These are phyloP conservation scores for Cheilosia impressa DNA, from an alignment of 2,888 invertebrate species.

Conservation along the genomic window DNA sequence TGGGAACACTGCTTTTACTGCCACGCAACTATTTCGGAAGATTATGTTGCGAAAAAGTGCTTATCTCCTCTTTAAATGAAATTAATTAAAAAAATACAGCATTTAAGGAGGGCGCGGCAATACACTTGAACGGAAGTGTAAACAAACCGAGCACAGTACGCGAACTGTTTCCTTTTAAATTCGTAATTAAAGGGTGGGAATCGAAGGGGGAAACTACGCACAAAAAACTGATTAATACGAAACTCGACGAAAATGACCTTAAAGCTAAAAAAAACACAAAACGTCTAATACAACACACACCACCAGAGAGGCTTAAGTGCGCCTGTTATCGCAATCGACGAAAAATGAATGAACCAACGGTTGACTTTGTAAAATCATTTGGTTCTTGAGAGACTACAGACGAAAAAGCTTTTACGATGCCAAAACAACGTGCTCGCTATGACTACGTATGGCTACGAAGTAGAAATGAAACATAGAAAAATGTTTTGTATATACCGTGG, in stretches of 20 bases:
- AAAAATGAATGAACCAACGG: conserved; percentile 72
- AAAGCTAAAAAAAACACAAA: conserved; percentile 4
- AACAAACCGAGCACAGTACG: conserved; percentile 22
- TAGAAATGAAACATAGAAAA: conserved; percentile 63
- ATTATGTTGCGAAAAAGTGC: conserved; percentile 11
- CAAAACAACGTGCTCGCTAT: conserved; percentile 60
- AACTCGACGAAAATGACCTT: conserved; percentile 49
- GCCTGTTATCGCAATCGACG: conserved; percentile 50
- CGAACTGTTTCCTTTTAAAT: background rate
- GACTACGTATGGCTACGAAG: conserved; percentile 24
- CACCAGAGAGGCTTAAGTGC: conserved; percentile 24
- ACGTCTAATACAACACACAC: conserved; percentile 4
- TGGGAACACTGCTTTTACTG: background rate
- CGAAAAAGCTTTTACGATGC: conserved; percentile 68
- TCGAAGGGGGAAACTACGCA: conserved; percentile 1
- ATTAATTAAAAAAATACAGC: conserved; percentile 8
- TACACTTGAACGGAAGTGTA: conserved; percentile 38
- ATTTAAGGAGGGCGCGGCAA: conserved; percentile 19
- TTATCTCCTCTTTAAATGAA: conserved; percentile 29
- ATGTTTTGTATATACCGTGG: background rate
- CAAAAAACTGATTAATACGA: conserved; percentile 29
- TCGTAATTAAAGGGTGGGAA: conserved; percentile 23
- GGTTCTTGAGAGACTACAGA: conserved; percentile 22
- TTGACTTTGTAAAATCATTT: conserved; percentile 58
- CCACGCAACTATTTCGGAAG: conserved; percentile 1